A percentile compares a stretch with the other conserved stretches of the same genome.
Evolutionary conservation across 30 jellyfish, hydroid and myxozoan genomes (phyloP).

Genomic region (Rhopilema esculentum): DNA sequence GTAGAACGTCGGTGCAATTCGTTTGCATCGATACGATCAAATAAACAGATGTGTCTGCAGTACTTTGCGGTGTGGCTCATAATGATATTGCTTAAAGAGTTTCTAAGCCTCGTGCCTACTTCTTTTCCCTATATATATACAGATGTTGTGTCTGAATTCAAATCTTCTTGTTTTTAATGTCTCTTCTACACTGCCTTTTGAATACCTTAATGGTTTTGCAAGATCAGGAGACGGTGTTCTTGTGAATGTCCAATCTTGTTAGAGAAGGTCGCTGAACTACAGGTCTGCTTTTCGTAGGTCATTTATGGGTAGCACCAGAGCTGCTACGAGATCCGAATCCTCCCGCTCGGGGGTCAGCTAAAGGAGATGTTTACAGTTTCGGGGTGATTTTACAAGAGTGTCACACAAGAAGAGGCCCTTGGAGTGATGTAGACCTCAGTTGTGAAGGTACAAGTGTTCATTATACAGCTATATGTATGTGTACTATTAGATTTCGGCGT

Average conservation of each 20-base stretch:
- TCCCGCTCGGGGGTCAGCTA: conserved; percentile 85
- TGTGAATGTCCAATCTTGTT: too few species aligned
- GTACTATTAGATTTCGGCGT: too few species aligned
- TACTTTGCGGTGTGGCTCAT: too few species aligned
- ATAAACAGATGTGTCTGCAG: too few species aligned
- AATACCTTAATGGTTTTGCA: background rate
- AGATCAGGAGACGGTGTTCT: too few species aligned
- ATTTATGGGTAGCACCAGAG: conserved; percentile 85
- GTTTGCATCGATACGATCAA: background rate
- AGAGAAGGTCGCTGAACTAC: background rate
- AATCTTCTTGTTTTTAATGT: too few species aligned
- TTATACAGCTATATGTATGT: too few species aligned
- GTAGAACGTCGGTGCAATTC: background rate
- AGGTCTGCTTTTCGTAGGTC: conserved; percentile 39
- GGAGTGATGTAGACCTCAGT: conserved; percentile 82
- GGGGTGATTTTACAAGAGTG: conserved; percentile 95
- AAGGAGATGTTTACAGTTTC: conserved; percentile 92
- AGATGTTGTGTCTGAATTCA: too few species aligned
- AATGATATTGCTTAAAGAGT: background rate
- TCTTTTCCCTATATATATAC: too few species aligned
- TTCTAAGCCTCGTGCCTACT: background rate
- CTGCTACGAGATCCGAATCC: conserved; percentile 71
- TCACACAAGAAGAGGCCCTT: conserved; percentile 96
- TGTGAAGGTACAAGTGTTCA: conserved; percentile 63
- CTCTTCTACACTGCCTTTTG: too few species aligned